These are phyloP conservation scores for Hemibagrus guttatus DNA, from an alignment of 2,797 vertebrate species.

Conservation along the genomic window DNA sequence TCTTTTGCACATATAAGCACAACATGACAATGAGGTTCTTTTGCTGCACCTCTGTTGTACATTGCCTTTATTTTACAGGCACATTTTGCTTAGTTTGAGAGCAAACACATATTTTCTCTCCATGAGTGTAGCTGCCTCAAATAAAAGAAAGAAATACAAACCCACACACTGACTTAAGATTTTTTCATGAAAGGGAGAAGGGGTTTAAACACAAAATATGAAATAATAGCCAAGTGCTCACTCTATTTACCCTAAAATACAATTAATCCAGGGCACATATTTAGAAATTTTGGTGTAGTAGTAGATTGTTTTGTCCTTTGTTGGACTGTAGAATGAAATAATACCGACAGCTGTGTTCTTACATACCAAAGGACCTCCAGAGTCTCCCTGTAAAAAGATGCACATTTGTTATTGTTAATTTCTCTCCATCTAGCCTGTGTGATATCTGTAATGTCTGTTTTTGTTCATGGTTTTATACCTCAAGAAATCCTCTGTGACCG, in stretches of 20 bases:
- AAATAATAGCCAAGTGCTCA: background rate
- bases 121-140: background rate
- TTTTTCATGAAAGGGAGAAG: background rate
- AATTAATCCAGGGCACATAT: conserved; percentile 39
- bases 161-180: background rate
- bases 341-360: conserved; percentile 31
- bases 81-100: background rate
- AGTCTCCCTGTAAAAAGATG: conserved; percentile 46
- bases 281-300: conserved; percentile 40
- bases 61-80: background rate
- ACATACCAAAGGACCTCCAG: conserved; percentile 48
- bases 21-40: background rate
- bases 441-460: background rate
- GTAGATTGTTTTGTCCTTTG: background rate
- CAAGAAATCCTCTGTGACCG: conserved; percentile 45
- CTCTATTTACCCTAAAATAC: background rate
- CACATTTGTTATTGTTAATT: background rate
- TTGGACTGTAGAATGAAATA: conserved; percentile 16
- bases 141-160: background rate
- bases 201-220: background rate
- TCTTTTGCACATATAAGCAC: background rate
- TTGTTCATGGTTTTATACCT: conserved; percentile 44
- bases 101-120: background rate
- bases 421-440: background rate
- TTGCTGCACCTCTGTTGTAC: background rate